Base-by-base conservation (phyloP, 2,888 invertebrate species). In the Heliothis peltigera region DNA sequence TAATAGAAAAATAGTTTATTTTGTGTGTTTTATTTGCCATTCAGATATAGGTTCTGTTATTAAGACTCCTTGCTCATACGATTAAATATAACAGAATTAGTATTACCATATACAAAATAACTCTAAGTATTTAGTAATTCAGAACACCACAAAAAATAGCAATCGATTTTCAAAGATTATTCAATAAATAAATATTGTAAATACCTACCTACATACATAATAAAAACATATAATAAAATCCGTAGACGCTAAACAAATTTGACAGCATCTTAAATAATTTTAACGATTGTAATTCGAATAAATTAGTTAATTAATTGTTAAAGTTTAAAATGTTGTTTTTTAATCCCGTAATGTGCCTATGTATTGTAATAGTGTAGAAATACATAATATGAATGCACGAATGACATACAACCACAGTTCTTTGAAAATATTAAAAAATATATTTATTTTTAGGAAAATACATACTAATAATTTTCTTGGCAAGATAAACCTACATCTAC, bases 331-430 rank as follows among this genome's bases (percentile, higher is more conserved):
- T 62, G 22, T 83, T 77, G 52, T 72, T 81, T 80, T 64, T 59
- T 72, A 81, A 78, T 70, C 81, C 84, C 83, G 75, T 72, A 82
- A 84, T 79, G 83, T 83, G 83, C 83, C 83, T 83, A 77, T 72
- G 77, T 82, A 77, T 75, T 78, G 56, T 68, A 74, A 72, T 67
- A 61, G 64, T 54, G 49, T 60, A 18, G 48, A n/a, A 55, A 59
- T 25, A 35, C 48, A 53, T 53, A 56, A 76, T 49, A 8, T 71
- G 55, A 76, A 71, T 76, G 49, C 72, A 56, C 4, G 59, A 21
- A 15, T 46, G 21, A 46, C 21, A n/a, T n/a, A n/a, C n/a, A n/a
- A n/a, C 15, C 15, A 15, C 15, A 35, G 15, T 35, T 2, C 12
- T 35, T 35, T 35, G 0, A 12, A 35, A 35, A 15, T 4, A 35